These are phyloP conservation scores for Amphilophus citrinellus DNA, from an alignment of 2,113 vertebrate genomes.

Conservation along the genomic window DNA sequence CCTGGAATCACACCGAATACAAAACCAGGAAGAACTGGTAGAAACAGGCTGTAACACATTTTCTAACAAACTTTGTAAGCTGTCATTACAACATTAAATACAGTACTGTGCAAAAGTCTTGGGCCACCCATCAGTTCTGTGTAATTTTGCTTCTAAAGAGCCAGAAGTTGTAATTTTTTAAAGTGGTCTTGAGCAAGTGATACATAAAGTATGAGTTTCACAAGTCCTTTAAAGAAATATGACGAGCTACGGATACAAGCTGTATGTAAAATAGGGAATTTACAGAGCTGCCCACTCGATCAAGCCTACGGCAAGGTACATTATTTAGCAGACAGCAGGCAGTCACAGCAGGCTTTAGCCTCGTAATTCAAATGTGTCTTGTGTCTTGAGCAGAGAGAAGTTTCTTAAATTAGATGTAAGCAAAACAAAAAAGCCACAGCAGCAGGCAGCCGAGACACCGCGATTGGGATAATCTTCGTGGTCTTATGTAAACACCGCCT, in stretches of 20 bases:
- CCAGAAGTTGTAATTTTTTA: too few species aligned
- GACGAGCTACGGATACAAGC: conserved; percentile 2
- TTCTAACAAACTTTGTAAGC: too few species aligned
- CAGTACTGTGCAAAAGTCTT: too few species aligned
- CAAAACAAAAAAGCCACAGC: conserved; percentile 6
- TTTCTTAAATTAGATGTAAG: conserved; percentile 25
- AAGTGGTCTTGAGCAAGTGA: background rate
- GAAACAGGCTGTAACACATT: too few species aligned
- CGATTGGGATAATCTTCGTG: conserved; percentile 7
- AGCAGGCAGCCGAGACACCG: background rate
- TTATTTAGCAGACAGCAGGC: conserved; percentile 12
- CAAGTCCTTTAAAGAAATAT: background rate
- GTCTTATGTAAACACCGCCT: background rate
- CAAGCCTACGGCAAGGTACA: background rate
- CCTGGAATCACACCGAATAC: too few species aligned
- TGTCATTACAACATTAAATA: too few species aligned
- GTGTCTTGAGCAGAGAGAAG: background rate
- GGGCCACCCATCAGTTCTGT: too few species aligned
- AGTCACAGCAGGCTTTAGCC: conserved; percentile 10
- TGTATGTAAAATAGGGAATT: conserved; percentile 10
- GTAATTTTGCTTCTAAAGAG: too few species aligned
- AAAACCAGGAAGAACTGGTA: too few species aligned
- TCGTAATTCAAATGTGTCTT: conserved; percentile 32
- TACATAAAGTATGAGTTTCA: background rate
- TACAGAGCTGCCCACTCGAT: conserved; percentile 18